Percentiles rank a stretch among this genome's conserved stretches.
phyloP scores from a whole-genome alignment of 1,140 invertebrate species.

The Bombus consobrinus region DNA sequence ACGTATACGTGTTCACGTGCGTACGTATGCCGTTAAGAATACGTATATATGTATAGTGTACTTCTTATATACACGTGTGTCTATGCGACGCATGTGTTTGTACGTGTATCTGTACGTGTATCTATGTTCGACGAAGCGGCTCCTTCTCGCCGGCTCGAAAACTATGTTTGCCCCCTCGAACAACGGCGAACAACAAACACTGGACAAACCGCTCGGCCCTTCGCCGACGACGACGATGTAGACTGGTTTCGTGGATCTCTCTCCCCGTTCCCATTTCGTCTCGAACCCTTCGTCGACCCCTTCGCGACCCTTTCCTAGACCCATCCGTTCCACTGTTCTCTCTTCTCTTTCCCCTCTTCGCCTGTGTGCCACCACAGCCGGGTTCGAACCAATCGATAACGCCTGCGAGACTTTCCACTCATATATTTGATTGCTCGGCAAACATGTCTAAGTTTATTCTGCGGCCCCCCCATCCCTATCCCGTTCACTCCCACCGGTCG shows the following conservation, averaged over 20 bases:
- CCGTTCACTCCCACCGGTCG: not conserved
- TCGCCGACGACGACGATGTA: constrained; percentile 66
- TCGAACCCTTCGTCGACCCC: constrained; percentile 44
- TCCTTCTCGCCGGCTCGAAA: constrained; percentile 61
- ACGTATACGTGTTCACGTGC: too few species aligned
- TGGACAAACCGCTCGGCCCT: constrained; percentile 70
- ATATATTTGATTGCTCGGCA: constrained; percentile 82
- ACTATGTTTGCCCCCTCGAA: constrained; percentile 78
- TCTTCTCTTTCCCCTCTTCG: constrained; percentile 26
- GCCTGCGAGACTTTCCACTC: constrained; percentile 80
- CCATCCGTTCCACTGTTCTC: constrained; percentile 9
- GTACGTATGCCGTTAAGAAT: not conserved
- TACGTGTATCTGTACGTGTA: not conserved
- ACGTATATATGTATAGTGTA: not conserved
- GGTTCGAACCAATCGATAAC: constrained; percentile 73
- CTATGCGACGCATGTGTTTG: not conserved
- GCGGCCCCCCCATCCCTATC: constrained; percentile 39
- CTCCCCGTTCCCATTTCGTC: constrained; percentile 58
- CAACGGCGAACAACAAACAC: constrained; percentile 79
- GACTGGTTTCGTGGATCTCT: constrained; percentile 69
- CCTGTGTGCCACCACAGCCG: constrained; percentile 41
- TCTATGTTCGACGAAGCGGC: constrained; percentile 10
- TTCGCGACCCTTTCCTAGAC: constrained; percentile 23
- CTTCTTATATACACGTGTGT: not conserved
- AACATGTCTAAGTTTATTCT: constrained; percentile 81